Evolutionary conservation across 2,797 vertebrate genomes (phyloP), one percentile per base, ranked within the genome.

Genomic region (Pachyuromys duprasi): DNA sequence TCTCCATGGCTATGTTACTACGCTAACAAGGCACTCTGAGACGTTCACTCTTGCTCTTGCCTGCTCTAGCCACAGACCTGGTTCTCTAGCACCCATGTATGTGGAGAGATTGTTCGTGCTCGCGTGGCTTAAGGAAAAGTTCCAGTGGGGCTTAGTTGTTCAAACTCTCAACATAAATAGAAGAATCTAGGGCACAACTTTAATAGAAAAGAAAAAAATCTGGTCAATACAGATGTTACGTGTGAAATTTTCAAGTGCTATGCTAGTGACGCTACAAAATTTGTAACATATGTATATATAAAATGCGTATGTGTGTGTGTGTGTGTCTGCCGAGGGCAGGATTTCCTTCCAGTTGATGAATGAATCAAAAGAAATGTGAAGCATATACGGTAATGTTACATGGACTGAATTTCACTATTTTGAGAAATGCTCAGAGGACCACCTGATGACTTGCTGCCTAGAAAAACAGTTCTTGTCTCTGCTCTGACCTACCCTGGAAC

Each of bases 21-120:
- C 14, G 97, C 91, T 90, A 90, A 97, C 95, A 98, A 98, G 98
- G 98, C 98, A 98, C 98, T 98, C 96, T 92, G 98, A 86, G 95
- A 97, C 98, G 96, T 97, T 97, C 97, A 97, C 96, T 97, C 97
- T 91, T 92, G 86, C 78, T 75, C 90, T 42, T 57, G 94, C 72
- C 65, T 49, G 89, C 94, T 95, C 94, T 36, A 53, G 88, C 96
- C 98, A 62, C 36, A n/a, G 79, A 45, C 60, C 63, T 42, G 24
- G 67, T 45, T 83, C 94, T 90, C 96, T 70, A 86, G 95, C 84
- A 97, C 98, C 86, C 91, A 89, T 67, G 92, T 78, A 36, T 76
- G 89, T 69, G 76, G 86, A 98, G 98, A 98, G 96, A 96, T 60
- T 97, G 97, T 95, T 94, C 97, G 96, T 97, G 97, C 95, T 98